Percentiles rank a stretch among this genome's conserved stretches.
Evolutionary conservation across 2,113 vertebrate genomes (phyloP).

Genomic region (Rhipidura dahli): DNA sequence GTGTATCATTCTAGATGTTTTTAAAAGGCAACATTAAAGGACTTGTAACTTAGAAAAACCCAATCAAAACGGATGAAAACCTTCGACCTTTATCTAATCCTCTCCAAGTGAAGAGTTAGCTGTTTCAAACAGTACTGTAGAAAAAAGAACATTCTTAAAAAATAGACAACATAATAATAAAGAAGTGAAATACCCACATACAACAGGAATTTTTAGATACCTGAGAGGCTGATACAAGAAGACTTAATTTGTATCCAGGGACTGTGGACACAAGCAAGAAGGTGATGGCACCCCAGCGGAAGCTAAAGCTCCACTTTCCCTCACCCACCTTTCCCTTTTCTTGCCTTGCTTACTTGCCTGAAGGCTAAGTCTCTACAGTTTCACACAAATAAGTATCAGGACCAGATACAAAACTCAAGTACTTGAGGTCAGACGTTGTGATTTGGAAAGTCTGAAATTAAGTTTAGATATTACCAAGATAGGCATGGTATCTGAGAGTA

Average conservation of each 20-base stretch:
- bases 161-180: not conserved
- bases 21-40: not conserved
- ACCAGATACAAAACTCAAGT: not conserved
- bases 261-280: not conserved
- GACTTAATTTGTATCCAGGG: not conserved
- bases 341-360: not conserved
- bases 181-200: not conserved
- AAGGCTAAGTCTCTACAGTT: not conserved
- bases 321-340: not conserved
- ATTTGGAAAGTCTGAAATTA: not conserved
- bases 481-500: not conserved
- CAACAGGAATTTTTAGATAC: not conserved
- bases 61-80: not conserved
- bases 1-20: not conserved
- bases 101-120: not conserved
- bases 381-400: not conserved
- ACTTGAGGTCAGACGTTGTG: not conserved
- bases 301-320: not conserved
- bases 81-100: not conserved
- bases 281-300: not conserved
- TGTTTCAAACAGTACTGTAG: not conserved
- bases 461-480: not conserved
- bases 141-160: not conserved
- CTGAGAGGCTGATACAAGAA: not conserved
- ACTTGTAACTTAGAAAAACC: not conserved